These are phyloP conservation scores for Elysia crispata DNA, from an alignment of 2,888 invertebrate species.

Conservation along the genomic window DNA sequence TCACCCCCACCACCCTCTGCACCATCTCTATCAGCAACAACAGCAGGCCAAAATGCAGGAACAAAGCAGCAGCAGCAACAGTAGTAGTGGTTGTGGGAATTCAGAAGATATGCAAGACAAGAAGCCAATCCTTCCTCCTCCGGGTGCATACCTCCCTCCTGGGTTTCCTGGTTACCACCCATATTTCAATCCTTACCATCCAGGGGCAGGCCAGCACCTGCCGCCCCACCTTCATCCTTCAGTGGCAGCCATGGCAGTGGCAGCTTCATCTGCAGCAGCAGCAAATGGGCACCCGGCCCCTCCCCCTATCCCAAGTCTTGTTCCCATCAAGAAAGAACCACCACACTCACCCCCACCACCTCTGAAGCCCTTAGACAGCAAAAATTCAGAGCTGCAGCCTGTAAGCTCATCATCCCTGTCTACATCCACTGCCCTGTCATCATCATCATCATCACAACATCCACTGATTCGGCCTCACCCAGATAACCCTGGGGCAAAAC, in stretches of 20 bases:
- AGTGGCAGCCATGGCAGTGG: conserved; percentile 44
- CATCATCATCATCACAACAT: conserved; percentile 37
- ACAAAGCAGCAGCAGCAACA: not conserved
- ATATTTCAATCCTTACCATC: conserved; percentile 47
- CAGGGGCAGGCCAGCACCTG: conserved; percentile 47
- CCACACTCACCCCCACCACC: conserved; percentile 45
- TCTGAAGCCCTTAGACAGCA: conserved; percentile 39
- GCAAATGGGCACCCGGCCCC: conserved; percentile 46
- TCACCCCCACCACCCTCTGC: no score
- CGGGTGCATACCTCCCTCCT: conserved; percentile 48
- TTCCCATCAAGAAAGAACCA: conserved; percentile 60
- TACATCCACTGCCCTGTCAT: not conserved
- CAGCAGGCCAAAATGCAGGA: not conserved
- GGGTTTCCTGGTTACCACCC: conserved; percentile 48
- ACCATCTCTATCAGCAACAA: conserved; percentile 3
- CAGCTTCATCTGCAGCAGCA: conserved; percentile 42
- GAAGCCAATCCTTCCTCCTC: conserved; percentile 49
- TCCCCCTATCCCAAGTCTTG: conserved; percentile 54
- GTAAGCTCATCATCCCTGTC: conserved; percentile 23
- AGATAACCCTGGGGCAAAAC: conserved; percentile 30
- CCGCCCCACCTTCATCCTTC: conserved; percentile 52
- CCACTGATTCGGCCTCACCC: conserved; percentile 47
- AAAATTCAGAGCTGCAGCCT: conserved; percentile 30
- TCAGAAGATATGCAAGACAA: conserved; percentile 49
- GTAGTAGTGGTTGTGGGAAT: not conserved